Evolutionary conservation across 92 coral and sea anemone genomes (phyloP), one percentile per base, ranked within the genome.

Genomic region (Porites lobata): DNA sequence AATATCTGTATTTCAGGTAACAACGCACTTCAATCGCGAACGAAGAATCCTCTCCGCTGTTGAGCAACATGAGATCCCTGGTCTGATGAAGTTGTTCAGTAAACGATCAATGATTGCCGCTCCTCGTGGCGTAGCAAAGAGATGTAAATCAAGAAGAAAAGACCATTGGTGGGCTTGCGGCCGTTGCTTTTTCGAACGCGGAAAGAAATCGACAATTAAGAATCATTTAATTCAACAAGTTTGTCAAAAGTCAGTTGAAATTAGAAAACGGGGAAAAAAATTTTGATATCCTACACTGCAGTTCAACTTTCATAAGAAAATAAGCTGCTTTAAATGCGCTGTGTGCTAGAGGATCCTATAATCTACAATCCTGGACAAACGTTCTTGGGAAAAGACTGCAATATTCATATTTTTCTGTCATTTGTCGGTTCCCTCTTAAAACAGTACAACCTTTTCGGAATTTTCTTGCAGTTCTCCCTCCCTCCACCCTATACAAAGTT

Each of bases 161-260:
- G 90, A 86, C 53, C 80, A 79, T 57, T 90, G 93, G 93, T 90
- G 93, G 90, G 83, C 90, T 47, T 90, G 93, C 21, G 93, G 90
- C 50, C 77, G 52, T 67, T 90, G 93, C 38, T 90, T 72, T 59
- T 90, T 90, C 65, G 87, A 85, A 78, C 75, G 93, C 51, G 77
- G 79, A 59, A 90, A 90, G 85, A 90, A 90, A 75, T 90, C 93
- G 20, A 90, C 93, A 43, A 87, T 90, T 15, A 90, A 85, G 69
- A 87, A 86, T 20, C 93, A 90, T 66, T 87, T 90, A 15, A 79
- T 73, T 53, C 87, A 80, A 22, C 61, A 84, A 62, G 93, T 90
- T 13, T 90, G 93, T 80, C 90, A 75, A 58, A 90, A 90, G 80
- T 38, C 87, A 17, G 29, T 79, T 2, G 72, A 79, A 12, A 64